Conservation (phyloP, 1,140 invertebrate species). For the Varroa destructor region DNA sequence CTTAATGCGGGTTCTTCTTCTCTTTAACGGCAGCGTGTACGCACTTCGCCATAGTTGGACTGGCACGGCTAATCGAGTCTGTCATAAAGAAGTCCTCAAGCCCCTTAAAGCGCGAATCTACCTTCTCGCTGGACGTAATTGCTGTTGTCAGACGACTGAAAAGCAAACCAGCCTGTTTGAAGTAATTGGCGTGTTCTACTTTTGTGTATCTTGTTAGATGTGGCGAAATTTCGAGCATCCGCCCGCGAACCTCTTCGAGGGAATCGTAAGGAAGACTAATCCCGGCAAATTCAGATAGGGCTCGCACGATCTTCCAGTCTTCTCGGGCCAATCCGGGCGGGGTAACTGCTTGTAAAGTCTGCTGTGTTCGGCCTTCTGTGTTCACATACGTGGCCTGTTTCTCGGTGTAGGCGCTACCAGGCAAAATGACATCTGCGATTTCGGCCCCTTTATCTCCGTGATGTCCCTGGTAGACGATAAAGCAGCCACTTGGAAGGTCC, state of each 20-base stretch:
- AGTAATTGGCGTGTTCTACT: constrained; percentile 68
- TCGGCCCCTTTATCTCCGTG: constrained; percentile 86
- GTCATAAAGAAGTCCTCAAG: constrained; percentile 98
- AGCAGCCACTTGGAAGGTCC: constrained; percentile 64
- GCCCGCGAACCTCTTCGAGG: constrained; percentile 62
- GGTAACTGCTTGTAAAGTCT: constrained; percentile 73
- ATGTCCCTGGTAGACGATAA: constrained; percentile 91
- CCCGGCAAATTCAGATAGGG: constrained; percentile 68
- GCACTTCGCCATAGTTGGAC: constrained; percentile 96
- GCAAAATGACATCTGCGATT: constrained; percentile 82
- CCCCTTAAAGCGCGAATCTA: constrained; percentile 62
- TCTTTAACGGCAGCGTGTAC: constrained; percentile 70
- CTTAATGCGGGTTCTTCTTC: constrained; percentile 45
- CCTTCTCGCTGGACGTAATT: constrained; percentile 47
- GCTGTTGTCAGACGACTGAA: constrained; percentile 47
- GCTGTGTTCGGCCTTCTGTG: constrained; percentile 90
- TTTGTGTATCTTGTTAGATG: constrained; percentile 69
- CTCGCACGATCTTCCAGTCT: constrained; percentile 96
- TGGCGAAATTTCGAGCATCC: constrained; percentile 72
- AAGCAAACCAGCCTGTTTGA: constrained; percentile 36
- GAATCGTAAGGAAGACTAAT: constrained; percentile 74
- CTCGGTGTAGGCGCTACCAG: constrained; percentile 96
- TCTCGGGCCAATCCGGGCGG: constrained; percentile 83
- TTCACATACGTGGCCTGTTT: constrained; percentile 94
- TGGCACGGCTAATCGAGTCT: constrained; percentile 84